A percentile compares a stretch with the other conserved stretches of the same genome.
These are phyloP conservation scores for Lates japonicus DNA, from an alignment of 2,797 vertebrate species.

Conservation along the genomic window DNA sequence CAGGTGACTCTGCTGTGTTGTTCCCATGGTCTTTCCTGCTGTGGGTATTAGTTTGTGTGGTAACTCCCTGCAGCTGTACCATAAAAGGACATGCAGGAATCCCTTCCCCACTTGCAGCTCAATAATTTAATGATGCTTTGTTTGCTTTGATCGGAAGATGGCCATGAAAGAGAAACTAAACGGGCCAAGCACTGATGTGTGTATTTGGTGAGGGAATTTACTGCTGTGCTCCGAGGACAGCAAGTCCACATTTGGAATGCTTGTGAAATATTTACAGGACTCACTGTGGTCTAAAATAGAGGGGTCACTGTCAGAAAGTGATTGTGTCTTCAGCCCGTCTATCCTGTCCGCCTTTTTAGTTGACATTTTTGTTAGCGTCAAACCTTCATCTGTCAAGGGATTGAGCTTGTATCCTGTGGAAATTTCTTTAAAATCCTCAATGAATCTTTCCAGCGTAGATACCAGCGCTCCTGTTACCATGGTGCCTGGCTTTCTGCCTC, in stretches of 20 bases:
- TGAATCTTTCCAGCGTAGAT: conserved; percentile 46
- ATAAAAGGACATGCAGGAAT: conserved; percentile 55
- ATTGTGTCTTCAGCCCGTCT: conserved; percentile 55
- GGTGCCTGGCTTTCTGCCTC: conserved; percentile 68
- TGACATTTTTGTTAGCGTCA: conserved; percentile 44
- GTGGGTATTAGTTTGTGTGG: conserved; percentile 36
- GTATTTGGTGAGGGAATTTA: conserved; percentile 62
- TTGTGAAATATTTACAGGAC: conserved; percentile 77
- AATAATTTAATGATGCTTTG: conserved; percentile 50
- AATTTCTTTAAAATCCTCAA: conserved; percentile 40
- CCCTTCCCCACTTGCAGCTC: conserved; percentile 10
- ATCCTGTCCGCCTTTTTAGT: conserved; percentile 8
- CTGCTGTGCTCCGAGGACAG: conserved; percentile 53
- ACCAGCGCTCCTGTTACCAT: conserved; percentile 64
- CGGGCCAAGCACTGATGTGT: conserved; percentile 26
- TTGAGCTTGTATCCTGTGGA: conserved; percentile 33
- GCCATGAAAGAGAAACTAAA: conserved; percentile 54
- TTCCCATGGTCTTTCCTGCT: conserved; percentile 57
- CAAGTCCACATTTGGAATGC: conserved; percentile 73
- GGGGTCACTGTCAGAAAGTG: conserved; percentile 28
- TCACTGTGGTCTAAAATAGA: conserved; percentile 70
- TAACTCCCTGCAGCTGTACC: conserved; percentile 35
- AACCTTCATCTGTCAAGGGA: conserved; percentile 12
- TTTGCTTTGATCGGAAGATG: conserved; percentile 48
- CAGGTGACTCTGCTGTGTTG: conserved; percentile 39